Percentiles rank a stretch among this genome's conserved stretches.
Conservation (phyloP, 2,888 invertebrate species). For the Boloria selene region DNA sequence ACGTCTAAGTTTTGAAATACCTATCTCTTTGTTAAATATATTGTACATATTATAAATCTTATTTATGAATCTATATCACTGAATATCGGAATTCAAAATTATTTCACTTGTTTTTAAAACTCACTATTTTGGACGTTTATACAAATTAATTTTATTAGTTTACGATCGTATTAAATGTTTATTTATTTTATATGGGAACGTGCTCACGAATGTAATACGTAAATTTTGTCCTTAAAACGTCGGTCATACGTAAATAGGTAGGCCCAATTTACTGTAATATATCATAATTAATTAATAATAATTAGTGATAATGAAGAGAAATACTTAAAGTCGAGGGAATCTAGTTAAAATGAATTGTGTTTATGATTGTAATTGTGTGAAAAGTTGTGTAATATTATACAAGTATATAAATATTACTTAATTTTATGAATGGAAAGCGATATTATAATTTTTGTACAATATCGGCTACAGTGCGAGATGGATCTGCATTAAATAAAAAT, state of each 20-base stretch:
- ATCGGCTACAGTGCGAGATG: slow-evolving; percentile 79
- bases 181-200: slow-evolving; percentile 67
- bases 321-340: slow-evolving; percentile 72
- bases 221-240: slow-evolving; percentile 74
- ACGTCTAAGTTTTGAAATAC: slow-evolving; percentile 59
- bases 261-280: slow-evolving; percentile 80
- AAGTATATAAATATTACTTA: slow-evolving; percentile 57
- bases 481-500: slow-evolving; percentile 82
- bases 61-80: slow-evolving; percentile 46
- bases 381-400: slow-evolving; percentile 74
- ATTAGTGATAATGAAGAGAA: slow-evolving; percentile 71
- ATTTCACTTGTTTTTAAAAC: slow-evolving; percentile 63
- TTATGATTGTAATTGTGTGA: slow-evolving; percentile 79
- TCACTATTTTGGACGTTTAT: slow-evolving; percentile 53
- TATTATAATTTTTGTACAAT: slow-evolving; percentile 81
- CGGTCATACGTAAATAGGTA: slow-evolving; percentile 81
- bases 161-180: slow-evolving; percentile 57
- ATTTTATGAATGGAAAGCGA: slow-evolving; percentile 67
- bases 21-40: slow-evolving; percentile 59
- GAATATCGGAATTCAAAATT: slow-evolving; percentile 51
- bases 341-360: slow-evolving; percentile 77
- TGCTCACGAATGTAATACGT: slow-evolving; percentile 77
- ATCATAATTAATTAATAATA: slow-evolving; percentile 72
- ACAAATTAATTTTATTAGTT: slow-evolving; percentile 57
- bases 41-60: slow-evolving; percentile 72